Evolutionary conservation across 1,140 invertebrate genomes (phyloP).

Genomic region (Papilio glaucus): DNA sequence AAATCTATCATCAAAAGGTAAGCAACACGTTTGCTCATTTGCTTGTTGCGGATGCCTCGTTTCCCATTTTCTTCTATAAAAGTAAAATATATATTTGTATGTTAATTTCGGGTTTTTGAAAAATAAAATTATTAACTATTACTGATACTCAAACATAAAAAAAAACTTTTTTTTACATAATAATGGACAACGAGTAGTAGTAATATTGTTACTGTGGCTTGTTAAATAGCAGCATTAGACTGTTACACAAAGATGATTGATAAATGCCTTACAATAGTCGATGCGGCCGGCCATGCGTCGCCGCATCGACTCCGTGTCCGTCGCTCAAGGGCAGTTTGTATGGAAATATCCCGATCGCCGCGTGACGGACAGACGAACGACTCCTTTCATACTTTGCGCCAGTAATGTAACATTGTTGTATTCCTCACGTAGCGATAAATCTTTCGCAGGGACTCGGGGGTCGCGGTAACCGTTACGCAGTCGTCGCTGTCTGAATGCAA

Average conservation of each 20-base stretch:
- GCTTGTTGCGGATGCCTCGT: no score
- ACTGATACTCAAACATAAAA: no score
- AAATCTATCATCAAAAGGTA: no score
- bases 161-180: no score
- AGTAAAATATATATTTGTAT: no score
- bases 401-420: constrained; percentile 30
- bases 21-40: no score
- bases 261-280: background rate
- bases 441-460: background rate
- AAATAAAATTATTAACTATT: no score
- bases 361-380: constrained; percentile 30
- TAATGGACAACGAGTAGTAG: no score
- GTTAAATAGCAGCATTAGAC: background rate
- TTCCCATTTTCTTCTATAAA: no score
- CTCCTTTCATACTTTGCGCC: constrained; percentile 15
- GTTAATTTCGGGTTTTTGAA: no score
- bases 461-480: constrained; percentile 25
- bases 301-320: background rate
- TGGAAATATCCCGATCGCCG: constrained; percentile 1
- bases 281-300: background rate
- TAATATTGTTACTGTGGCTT: no score
- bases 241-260: background rate
- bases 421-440: constrained; percentile 30
- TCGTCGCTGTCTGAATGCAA: constrained; percentile 7
- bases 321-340: constrained; percentile 18